These are phyloP conservation scores for Drosophila parabipectinata DNA, from an alignment of 1,140 invertebrate species.

Conservation along the genomic window DNA sequence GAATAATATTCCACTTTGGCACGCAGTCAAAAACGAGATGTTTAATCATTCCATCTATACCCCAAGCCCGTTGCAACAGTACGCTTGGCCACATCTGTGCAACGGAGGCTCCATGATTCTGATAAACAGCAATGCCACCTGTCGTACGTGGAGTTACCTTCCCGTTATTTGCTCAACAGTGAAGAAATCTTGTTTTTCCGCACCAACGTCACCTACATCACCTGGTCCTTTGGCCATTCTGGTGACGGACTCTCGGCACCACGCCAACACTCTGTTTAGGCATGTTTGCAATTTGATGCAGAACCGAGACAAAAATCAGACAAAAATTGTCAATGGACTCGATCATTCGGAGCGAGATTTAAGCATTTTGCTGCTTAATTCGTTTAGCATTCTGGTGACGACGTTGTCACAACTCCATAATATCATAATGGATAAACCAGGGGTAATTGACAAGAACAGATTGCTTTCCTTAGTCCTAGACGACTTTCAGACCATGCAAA, in stretches of 20 bases:
- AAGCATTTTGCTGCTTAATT: conserved; percentile 34
- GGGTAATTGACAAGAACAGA: conserved; percentile 17
- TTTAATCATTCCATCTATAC: background rate
- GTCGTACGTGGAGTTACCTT: conserved; percentile 58
- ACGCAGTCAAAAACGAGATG: conserved; percentile 10
- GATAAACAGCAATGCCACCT: conserved; percentile 14
- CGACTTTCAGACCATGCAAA: conserved; percentile 47
- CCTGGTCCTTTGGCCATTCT: conserved; percentile 53
- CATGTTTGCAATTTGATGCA: conserved; percentile 32
- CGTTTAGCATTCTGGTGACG: conserved; percentile 57
- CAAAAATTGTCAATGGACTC: conserved; percentile 48
- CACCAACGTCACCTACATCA: background rate
- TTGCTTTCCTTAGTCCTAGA: conserved; percentile 46
- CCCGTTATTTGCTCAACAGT: conserved; percentile 47
- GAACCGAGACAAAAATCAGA: background rate
- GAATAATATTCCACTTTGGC: background rate
- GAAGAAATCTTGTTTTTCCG: background rate
- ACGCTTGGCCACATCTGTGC: conserved; percentile 57
- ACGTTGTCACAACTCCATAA: conserved; percentile 11
- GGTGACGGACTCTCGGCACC: conserved; percentile 28
- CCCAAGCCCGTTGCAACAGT: conserved; percentile 20
- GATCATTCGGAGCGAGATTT: background rate
- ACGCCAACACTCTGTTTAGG: conserved; percentile 2
- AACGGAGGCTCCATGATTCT: conserved; percentile 30
- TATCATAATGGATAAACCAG: conserved; percentile 14